A percentile compares a stretch with the other conserved stretches of the same genome.
Evolutionary conservation across 2,888 invertebrate genomes (phyloP).

Genomic region (Cataglyphis cursor): DNA sequence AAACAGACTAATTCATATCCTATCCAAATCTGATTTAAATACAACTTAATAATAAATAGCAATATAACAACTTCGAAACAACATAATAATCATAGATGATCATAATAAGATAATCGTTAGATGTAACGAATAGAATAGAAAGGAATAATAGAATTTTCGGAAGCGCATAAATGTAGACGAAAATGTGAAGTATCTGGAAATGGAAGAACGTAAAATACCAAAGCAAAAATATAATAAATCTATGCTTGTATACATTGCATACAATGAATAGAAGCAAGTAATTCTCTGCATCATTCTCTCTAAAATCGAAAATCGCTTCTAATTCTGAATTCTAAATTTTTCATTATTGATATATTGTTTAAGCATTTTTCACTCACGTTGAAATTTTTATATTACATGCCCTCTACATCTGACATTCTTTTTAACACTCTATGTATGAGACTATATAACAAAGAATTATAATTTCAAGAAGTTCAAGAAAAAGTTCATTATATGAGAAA

Average conservation of each 20-base stretch:
- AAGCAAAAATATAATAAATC: neutral
- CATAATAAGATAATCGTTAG: neutral
- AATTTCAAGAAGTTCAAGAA: conserved; percentile 56
- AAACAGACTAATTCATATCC: too few relatives aligned
- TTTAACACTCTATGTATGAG: neutral
- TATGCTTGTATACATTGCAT: neutral
- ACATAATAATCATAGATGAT: neutral
- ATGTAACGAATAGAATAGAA: neutral
- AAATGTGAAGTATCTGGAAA: neutral
- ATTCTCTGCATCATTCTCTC: neutral
- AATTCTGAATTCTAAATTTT: neutral
- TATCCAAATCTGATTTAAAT: too few relatives aligned
- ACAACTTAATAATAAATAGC: too few relatives aligned
- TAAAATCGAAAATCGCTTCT: neutral
- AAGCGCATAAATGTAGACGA: neutral
- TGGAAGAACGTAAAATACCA: neutral
- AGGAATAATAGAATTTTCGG: neutral
- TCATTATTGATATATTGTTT: neutral
- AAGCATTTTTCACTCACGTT: neutral
- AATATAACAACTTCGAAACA: too few relatives aligned
- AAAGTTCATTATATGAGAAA: conserved; percentile 64
- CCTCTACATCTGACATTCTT: neutral
- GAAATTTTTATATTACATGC: neutral
- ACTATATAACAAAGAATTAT: neutral
- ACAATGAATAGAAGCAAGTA: neutral